Base-by-base conservation (phyloP, 2,797 vertebrate genomes). In the Cyprinella venusta region DNA sequence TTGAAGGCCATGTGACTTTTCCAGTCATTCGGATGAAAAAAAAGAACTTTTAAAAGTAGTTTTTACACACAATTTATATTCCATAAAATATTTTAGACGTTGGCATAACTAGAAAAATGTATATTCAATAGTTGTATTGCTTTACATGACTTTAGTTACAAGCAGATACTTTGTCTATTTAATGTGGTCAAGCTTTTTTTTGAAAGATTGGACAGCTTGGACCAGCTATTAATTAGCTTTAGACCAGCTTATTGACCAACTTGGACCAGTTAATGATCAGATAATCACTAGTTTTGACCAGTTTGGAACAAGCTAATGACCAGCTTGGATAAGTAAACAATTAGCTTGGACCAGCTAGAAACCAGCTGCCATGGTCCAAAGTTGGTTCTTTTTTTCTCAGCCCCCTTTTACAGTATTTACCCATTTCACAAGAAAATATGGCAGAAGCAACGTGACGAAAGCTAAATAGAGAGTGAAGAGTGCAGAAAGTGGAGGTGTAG, bases 381-480 rank as follows among this genome's bases (percentile, higher is more conserved):
- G 42, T 13, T 26, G 10, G 4, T 26, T 33, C 4, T 15, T 15
- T 26, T 26, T 26, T 59, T 63, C 12, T 63, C 16, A 65, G 2
- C 26, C 63, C 7, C 30, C 26, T 19, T 30, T 36, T 9, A 33
- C 30, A 33, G 30, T 33, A 65, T 67, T 67, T 36, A 38, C 8
- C 33, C 3, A 33, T 38, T 36, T 21, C 33, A 38, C 33, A 21
- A 8, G 18, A 67, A 67, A 38, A 67, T 67, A 70, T 48, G 38
- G 1, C 40, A 69, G 38, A 69, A 69, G 18, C 9, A 76, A 50
- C 21, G 21, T 30, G 89, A 91, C 15, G 61, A 63, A 63, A 63
- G 13, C 13, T 30, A 30, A 30, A 63, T 48, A 89, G 88, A 87
- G 70, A 85, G 77, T 42, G 86, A 87, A 64, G 90, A 85, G 86